Evolutionary conservation across 1,140 invertebrate species (phyloP).

Genomic region (Xylocopa sonorina): DNA sequence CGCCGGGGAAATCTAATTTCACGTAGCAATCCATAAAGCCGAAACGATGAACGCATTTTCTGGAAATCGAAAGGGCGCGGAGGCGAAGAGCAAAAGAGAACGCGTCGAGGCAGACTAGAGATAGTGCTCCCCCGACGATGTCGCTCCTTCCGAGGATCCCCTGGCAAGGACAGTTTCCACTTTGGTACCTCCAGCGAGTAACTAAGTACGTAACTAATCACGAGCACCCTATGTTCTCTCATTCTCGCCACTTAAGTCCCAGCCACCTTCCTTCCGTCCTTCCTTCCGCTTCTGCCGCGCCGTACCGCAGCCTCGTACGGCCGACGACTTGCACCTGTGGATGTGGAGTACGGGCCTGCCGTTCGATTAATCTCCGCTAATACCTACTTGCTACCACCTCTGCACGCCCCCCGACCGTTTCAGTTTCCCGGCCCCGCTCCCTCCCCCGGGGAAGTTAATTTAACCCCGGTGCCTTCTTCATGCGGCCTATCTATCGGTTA

Average conservation of each 20-base stretch:
- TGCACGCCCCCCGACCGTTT: constrained; percentile 58
- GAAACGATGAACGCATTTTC: neutral
- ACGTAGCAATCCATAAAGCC: neutral
- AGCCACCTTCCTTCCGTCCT: constrained; percentile 29
- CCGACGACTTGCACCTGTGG: constrained; percentile 56
- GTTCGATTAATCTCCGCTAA: constrained; percentile 75
- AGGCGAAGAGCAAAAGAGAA: constrained; percentile 23
- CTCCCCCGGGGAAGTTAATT: constrained; percentile 66
- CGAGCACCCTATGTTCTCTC: constrained; percentile 45
- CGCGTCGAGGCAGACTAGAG: constrained; percentile 32
- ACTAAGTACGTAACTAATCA: constrained; percentile 74
- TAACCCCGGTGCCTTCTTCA: constrained; percentile 59
- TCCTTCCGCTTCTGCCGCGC: too few relatives aligned
- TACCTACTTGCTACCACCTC: constrained; percentile 71
- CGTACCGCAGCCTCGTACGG: constrained; percentile 32
- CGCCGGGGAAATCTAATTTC: constrained; percentile 3
- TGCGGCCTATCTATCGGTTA: constrained; percentile 68
- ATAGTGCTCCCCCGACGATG: constrained; percentile 53
- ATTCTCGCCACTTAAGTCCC: constrained; percentile 36
- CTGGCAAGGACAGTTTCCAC: constrained; percentile 60
- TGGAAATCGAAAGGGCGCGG: neutral
- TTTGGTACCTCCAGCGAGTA: constrained; percentile 66
- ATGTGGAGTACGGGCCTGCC: constrained; percentile 55
- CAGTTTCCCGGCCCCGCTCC: constrained; percentile 53
- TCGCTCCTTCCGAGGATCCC: constrained; percentile 37